Percentiles rank a stretch among this genome's conserved stretches.
phyloP scores from a whole-genome alignment of 2,113 vertebrate genomes.

The Bettongia penicillata region DNA sequence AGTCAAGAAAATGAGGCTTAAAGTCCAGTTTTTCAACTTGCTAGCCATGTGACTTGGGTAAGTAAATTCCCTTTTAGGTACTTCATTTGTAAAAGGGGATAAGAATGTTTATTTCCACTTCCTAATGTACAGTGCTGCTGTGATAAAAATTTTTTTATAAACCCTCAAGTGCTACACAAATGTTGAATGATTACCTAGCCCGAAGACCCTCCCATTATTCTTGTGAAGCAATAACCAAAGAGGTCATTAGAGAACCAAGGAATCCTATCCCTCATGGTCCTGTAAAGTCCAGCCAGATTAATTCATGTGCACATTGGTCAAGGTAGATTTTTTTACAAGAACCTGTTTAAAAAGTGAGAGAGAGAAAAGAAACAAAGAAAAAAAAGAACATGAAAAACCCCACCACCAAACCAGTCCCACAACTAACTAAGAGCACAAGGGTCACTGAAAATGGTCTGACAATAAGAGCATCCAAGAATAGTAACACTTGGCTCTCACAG shows the following conservation, averaged over 20 bases:
- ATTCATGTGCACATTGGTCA: constrained; percentile 54
- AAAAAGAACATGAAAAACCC: neutral
- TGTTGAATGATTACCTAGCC: neutral
- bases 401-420: neutral
- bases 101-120: neutral
- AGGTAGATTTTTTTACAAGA: constrained; percentile 52
- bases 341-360: constrained; percentile 18
- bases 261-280: neutral
- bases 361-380: constrained; percentile 1
- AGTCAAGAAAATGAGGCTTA: neutral
- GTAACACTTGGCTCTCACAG: neutral
- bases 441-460: neutral
- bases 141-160: neutral
- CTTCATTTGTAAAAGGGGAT: too few species aligned
- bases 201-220: constrained; percentile 37
- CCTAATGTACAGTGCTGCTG: neutral
- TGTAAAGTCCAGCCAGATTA: constrained; percentile 42
- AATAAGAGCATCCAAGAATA: neutral
- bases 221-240: constrained; percentile 29
- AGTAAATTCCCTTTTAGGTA: neutral
- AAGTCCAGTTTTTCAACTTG: neutral
- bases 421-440: neutral
- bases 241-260: neutral
- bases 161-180: neutral
- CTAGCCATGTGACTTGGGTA: neutral